Percentiles rank a stretch among this genome's conserved stretches.
phyloP scores from a whole-genome alignment of 2,888 invertebrate genomes.

The Diarsia rubi region DNA sequence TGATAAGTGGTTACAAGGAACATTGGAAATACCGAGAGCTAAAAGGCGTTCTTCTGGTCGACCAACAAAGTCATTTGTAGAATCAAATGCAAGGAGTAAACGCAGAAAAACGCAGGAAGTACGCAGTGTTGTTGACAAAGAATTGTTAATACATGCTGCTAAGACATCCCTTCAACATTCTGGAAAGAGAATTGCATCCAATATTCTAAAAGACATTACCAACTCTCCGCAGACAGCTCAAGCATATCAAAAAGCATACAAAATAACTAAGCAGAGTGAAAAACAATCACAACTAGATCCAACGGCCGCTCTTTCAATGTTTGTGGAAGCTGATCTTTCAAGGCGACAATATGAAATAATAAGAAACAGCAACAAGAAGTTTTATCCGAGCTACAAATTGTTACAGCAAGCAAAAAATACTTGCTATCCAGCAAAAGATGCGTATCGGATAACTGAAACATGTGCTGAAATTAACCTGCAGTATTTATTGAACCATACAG shows the following conservation, averaged over 20 bases:
- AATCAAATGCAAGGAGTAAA: constrained; percentile 20
- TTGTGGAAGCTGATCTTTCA: constrained; percentile 45
- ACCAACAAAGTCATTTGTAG: constrained; percentile 16
- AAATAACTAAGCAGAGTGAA: constrained; percentile 24
- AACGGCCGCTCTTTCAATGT: constrained; percentile 46
- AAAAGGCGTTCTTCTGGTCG: constrained; percentile 24
- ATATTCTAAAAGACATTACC: constrained; percentile 23
- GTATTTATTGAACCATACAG: constrained; percentile 13
- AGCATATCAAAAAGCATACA: constrained; percentile 30
- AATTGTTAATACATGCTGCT: constrained; percentile 26
- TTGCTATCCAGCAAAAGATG: constrained; percentile 28
- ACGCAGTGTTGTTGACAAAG: constrained; percentile 13
- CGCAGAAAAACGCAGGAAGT: background rate
- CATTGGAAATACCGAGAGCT: constrained; percentile 25
- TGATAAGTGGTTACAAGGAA: constrained; percentile 22
- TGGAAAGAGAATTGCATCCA: constrained; percentile 19
- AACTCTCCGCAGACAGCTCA: constrained; percentile 26
- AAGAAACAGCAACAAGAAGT: constrained; percentile 26
- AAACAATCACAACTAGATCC: constrained; percentile 15
- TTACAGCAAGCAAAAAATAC: constrained; percentile 24
- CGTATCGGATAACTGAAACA: constrained; percentile 22
- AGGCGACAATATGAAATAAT: constrained; percentile 58
- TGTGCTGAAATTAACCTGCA: constrained; percentile 26
- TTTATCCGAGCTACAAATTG: constrained; percentile 44
- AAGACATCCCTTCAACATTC: constrained; percentile 14